These are phyloP conservation scores for Chloebia gouldiae DNA, from an alignment of 2,113 vertebrate species.

Conservation along the genomic window DNA sequence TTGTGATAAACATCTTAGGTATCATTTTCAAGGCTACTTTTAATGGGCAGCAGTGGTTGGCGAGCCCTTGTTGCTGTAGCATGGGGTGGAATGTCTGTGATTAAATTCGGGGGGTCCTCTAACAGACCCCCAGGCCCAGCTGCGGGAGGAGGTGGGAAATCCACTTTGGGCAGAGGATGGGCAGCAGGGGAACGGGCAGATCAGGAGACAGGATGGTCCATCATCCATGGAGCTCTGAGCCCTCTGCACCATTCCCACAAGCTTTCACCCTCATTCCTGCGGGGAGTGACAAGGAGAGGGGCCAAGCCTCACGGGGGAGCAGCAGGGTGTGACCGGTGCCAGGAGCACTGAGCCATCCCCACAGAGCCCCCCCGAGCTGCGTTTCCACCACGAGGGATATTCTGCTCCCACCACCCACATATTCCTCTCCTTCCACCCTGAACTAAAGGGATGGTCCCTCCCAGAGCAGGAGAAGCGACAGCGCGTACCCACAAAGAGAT, in stretches of 20 bases:
- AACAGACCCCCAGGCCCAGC: too few relatives aligned
- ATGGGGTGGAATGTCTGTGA: neutral
- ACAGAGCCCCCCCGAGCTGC: neutral
- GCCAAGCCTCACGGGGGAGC: neutral
- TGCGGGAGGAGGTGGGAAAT: neutral
- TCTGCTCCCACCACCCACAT: rapidly evolving
- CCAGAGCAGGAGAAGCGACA: neutral
- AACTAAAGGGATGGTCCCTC: neutral
- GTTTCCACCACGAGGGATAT: rapidly evolving
- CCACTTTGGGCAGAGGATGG: neutral
- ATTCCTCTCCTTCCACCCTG: neutral
- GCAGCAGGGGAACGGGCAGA: neutral
- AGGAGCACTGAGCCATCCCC: neutral
- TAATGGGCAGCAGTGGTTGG: neutral
- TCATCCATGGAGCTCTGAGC: rapidly evolving
- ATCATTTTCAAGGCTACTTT: neutral
- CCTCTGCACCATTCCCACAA: rapidly evolving
- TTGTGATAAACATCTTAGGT: neutral
- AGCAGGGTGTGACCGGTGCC: rapidly evolving
- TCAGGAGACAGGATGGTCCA: neutral
- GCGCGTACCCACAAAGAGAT: neutral
- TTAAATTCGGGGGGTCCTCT: neutral
- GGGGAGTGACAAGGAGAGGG: rapidly evolving
- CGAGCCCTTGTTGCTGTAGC: rapidly evolving
- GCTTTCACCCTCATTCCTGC: rapidly evolving